Base-by-base conservation (phyloP, 92 coral and sea anemone species). In the Umimayanthus kanabou region DNA sequence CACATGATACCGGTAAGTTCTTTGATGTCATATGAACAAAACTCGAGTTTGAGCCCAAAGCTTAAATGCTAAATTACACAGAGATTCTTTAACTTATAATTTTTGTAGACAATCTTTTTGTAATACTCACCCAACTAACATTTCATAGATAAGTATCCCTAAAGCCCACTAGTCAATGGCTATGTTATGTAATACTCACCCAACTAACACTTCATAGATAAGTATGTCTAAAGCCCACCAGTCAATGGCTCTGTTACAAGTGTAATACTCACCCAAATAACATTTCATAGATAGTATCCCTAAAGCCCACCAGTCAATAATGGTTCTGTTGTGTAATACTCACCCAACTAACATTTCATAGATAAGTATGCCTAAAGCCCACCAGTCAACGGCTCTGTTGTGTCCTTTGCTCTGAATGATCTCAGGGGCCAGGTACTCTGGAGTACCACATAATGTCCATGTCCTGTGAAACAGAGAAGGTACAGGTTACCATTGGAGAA, bases 301-400 rank as follows among this genome's bases (percentile, higher is more conserved):
- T 84, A 96, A 66, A 33, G 37, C 37, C 37, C 37, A 2, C 37
- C 37, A 33, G 37, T 33, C 37, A 33, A 33, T 2, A 33, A n/a
- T 33, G 37, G 37, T 2, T 33, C 37, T 33, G 37, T 33, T 33
- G 2, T 33, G 57, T 50, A 26, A 39, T 22, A 92, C 96, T 94
- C 84, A 96, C 99, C 99, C 99, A 90, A 96, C 98, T 69, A 96
- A 95, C 99, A 96, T 96, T 91, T 96, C 99, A 92, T 96, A 96
- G 79, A 96, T 94, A 72, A 96, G 98, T 81, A 96, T 95, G 88
- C 99, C 99, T 84, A 96, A 66, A 5, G 99, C 99, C 99, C 99
- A 96, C 99, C 99, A 96, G 78, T 96, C 99, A 9, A 96, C 99
- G 39, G 99, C 99, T 88, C 93, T 96, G 90, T 96, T 96, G 79